These are phyloP conservation scores for Gambusia yucatana DNA, from an alignment of 2,797 vertebrate species.

Conservation along the genomic window DNA sequence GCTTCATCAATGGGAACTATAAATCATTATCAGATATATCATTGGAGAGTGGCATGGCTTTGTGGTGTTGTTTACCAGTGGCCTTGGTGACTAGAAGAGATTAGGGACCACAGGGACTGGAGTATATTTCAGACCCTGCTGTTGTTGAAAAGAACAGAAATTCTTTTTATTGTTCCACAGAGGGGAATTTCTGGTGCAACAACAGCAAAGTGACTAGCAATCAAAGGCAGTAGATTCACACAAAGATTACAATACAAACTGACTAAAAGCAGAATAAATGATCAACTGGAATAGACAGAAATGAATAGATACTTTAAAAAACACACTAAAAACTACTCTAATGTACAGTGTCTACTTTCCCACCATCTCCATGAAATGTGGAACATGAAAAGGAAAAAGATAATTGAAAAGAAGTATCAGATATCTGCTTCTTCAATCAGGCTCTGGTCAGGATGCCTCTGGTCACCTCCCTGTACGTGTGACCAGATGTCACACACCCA, in stretches of 20 bases:
- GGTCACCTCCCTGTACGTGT: too few relatives aligned
- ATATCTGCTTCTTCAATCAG: too few relatives aligned
- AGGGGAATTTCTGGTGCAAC: neutral
- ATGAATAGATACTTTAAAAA: neutral
- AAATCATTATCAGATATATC: neutral
- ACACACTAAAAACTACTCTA: neutral
- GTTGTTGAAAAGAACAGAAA: neutral
- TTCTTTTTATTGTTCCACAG: neutral
- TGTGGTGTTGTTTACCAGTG: neutral
- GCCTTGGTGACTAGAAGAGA: neutral
- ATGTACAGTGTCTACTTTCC: neutral
- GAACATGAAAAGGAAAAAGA: neutral
- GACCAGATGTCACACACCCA: too few relatives aligned
- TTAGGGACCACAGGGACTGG: neutral
- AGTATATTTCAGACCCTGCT: neutral
- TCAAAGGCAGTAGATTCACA: neutral
- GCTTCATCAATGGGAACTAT: neutral
- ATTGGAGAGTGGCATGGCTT: neutral
- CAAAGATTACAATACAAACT: neutral
- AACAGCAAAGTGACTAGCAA: neutral
- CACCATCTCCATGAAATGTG: neutral
- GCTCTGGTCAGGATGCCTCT: too few relatives aligned
- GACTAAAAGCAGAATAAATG: neutral
- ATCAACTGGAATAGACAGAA: neutral
- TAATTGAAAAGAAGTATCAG: neutral